Conservation (phyloP, 2,113 vertebrate genomes). For the Zosterops pallidus region DNA sequence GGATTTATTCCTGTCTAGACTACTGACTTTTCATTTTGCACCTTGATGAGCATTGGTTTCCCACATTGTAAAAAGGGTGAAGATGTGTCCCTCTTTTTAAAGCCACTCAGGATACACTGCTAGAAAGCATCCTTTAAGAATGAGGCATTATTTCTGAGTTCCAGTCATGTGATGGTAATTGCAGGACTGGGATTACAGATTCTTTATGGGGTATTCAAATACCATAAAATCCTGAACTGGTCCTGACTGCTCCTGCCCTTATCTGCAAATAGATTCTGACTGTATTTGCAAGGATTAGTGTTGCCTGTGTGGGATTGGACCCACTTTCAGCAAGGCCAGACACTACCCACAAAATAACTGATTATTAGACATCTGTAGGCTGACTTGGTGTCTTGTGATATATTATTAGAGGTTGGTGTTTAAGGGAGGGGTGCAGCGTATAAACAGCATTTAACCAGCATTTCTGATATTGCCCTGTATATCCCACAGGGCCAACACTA, state of each 20-base stretch:
- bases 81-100: not conserved
- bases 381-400: not conserved
- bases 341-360: constrained; percentile 13
- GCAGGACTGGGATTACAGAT: not conserved
- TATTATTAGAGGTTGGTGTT: not conserved
- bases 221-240: constrained; percentile 8
- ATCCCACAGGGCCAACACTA: not conserved
- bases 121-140: not conserved
- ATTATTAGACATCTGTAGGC: not conserved
- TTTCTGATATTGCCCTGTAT: not conserved
- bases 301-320: not conserved
- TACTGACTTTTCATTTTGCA: not conserved
- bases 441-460: not conserved
- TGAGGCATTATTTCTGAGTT: not conserved
- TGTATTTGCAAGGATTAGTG: not conserved
- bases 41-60: not conserved
- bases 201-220: constrained; percentile 4
- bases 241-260: constrained; percentile 7
- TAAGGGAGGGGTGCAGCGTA: not conserved
- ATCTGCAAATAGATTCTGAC: constrained; percentile 31
- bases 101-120: not conserved
- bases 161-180: not conserved
- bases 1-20: not conserved
- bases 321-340: not conserved
- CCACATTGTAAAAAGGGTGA: not conserved